Conservation (phyloP, 2,113 vertebrate species). For the Phocoena sinus region DNA sequence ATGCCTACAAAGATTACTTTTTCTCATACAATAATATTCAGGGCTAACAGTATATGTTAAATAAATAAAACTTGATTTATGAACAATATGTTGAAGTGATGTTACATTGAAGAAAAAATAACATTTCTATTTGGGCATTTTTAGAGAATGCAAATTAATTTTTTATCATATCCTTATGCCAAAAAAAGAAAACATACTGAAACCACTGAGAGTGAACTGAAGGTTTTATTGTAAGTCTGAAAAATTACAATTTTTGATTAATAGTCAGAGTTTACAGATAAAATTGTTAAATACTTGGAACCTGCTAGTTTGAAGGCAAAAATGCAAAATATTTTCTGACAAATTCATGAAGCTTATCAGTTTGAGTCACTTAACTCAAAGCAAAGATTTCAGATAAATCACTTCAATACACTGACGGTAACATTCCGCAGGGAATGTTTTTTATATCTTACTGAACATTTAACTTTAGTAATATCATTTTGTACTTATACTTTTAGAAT, state of each 20-base stretch:
- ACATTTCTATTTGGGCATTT: neutral
- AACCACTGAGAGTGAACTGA: neutral
- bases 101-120: neutral
- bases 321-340: neutral
- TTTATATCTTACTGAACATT: neutral
- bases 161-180: neutral
- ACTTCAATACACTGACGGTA: neutral
- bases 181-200: neutral
- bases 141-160: neutral
- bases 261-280: neutral
- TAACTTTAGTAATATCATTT: neutral
- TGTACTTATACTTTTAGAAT: neutral
- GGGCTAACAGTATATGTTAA: neutral
- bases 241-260: neutral
- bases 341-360: neutral
- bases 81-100: neutral
- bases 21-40: neutral
- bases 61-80: neutral
- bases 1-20: neutral
- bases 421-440: neutral
- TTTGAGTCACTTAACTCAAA: neutral
- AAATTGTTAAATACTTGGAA: conserved; percentile 30
- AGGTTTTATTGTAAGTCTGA: neutral
- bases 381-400: neutral
- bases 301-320: neutral